Evolutionary conservation across 2,113 vertebrate species (phyloP).

Genomic region (Cyphomyrus plagiostoma): DNA sequence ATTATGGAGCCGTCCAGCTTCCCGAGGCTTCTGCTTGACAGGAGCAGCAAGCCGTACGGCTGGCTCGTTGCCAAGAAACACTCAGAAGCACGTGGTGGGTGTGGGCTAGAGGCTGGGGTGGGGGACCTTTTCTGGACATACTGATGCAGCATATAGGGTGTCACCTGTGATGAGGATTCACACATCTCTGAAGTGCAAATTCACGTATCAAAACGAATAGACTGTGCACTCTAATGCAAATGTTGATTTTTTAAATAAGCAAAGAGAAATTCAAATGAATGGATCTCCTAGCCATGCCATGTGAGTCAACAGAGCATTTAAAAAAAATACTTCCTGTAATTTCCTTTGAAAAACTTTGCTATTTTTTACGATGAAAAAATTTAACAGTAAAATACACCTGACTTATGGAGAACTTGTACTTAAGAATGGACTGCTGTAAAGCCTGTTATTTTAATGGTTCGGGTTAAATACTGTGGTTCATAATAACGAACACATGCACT

Average conservation of each 20-base stretch:
- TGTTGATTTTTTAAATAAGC: conserved; percentile 7
- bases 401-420: background rate
- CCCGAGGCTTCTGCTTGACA: conserved; percentile 52
- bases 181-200: background rate
- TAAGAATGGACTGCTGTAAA: background rate
- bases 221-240: background rate
- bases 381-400: background rate
- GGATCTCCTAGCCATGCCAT: background rate
- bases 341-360: background rate
- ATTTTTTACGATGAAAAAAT: background rate
- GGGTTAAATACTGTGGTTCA: background rate
- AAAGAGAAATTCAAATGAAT: background rate
- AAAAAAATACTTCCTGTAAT: background rate
- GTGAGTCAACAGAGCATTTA: background rate
- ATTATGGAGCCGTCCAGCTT: conserved; percentile 38
- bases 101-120: background rate
- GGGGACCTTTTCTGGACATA: conserved; percentile 21
- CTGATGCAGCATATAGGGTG: conserved; percentile 12
- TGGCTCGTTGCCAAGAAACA: conserved; percentile 57
- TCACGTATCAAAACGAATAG: conserved; percentile 5
- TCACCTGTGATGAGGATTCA: background rate
- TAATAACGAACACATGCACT: background rate
- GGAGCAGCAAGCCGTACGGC: conserved; percentile 38
- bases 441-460: background rate
- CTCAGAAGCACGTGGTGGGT: conserved; percentile 22